Evolutionary conservation across 2,888 invertebrate genomes (phyloP).

Genomic region (Erynnis tages): DNA sequence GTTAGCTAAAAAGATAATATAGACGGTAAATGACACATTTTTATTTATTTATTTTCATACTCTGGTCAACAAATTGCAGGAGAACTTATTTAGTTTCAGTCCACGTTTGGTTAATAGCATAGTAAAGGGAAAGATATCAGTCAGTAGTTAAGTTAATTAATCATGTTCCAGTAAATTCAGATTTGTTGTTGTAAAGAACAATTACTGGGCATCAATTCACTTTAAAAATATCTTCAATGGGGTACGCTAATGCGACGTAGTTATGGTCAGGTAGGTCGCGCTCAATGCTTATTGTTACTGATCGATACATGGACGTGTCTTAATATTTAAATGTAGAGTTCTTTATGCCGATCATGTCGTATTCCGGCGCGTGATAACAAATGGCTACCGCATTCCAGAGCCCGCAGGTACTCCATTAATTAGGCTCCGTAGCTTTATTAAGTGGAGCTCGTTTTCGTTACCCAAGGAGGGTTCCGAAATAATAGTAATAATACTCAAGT

Average conservation of each 20-base stretch:
- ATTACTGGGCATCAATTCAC: too few species aligned
- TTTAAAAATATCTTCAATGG: too few species aligned
- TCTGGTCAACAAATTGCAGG: constrained; percentile 27
- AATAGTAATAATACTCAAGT: neutral
- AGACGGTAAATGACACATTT: too few species aligned
- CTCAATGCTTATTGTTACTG: constrained; percentile 41
- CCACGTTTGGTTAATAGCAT: constrained; percentile 41
- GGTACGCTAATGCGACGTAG: too few species aligned
- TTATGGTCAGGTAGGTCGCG: neutral
- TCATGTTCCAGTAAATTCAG: too few species aligned
- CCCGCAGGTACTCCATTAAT: constrained; percentile 54
- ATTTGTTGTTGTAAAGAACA: too few species aligned
- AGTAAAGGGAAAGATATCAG: too few species aligned
- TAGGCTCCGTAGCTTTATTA: constrained; percentile 47
- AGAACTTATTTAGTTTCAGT: constrained; percentile 40
- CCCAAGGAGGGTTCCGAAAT: constrained; percentile 8
- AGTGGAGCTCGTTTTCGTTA: constrained; percentile 34
- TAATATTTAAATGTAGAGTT: constrained; percentile 66
- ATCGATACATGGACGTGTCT: constrained; percentile 59
- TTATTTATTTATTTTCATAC: constrained; percentile 8
- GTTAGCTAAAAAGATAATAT: too few species aligned
- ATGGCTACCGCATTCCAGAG: constrained; percentile 72
- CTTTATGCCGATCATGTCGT: constrained; percentile 61
- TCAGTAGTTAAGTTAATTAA: too few species aligned
- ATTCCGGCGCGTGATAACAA: constrained; percentile 59